Conservation (phyloP, 2,797 vertebrate species). For the Lagorchestes hirsutus region DNA sequence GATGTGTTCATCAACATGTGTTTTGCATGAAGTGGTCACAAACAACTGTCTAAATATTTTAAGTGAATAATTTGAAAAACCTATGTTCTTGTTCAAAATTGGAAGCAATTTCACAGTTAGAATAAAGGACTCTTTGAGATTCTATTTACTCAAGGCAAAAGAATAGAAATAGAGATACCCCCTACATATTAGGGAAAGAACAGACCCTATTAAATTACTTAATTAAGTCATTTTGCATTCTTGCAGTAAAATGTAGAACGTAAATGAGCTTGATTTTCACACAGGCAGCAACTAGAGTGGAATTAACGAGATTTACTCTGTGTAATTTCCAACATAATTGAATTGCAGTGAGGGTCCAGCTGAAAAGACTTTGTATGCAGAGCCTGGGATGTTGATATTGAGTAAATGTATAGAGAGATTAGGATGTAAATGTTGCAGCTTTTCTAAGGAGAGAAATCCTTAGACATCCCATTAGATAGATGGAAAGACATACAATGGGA, state of each 20-base stretch:
- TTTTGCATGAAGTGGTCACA: not conserved
- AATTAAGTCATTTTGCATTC: not conserved
- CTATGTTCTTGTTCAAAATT: not conserved
- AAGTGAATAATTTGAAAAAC: not conserved
- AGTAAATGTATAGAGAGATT: not conserved
- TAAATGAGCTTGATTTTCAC: not conserved
- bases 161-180: not conserved
- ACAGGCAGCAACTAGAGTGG: not conserved
- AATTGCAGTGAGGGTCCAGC: not conserved
- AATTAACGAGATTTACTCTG: not conserved
- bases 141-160: not conserved
- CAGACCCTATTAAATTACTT: not conserved
- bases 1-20: not conserved
- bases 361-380: not conserved
- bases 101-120: not conserved
- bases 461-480: not conserved
- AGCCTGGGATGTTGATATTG: not conserved
- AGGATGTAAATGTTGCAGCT: not conserved
- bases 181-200: not conserved
- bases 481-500: not conserved
- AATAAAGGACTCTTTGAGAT: not conserved
- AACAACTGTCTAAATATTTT: not conserved
- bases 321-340: not conserved
- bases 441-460: not conserved
- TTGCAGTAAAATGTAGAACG: not conserved